A percentile compares a stretch with the other conserved stretches of the same genome.
Evolutionary conservation across 2,888 invertebrate genomes (phyloP).

Genomic region (Hoplodrina blanda): DNA sequence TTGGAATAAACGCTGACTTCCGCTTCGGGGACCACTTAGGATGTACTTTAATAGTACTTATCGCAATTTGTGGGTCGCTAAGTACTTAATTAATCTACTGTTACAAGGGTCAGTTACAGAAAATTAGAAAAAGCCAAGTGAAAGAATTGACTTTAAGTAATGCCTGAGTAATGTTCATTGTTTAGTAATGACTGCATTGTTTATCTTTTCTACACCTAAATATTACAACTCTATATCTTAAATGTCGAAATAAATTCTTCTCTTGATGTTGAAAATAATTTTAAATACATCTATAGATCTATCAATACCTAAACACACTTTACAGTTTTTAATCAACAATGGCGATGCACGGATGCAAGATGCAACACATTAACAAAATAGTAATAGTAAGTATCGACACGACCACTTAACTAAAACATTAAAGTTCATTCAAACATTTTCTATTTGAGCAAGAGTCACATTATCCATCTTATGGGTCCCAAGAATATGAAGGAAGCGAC

Average conservation of each 20-base stretch:
- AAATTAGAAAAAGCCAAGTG: conserved; percentile 1
- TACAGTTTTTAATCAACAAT: conserved; percentile 21
- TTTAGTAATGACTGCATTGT: neutral
- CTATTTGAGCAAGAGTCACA: conserved; percentile 50
- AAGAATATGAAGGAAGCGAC: conserved; percentile 57
- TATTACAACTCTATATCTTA: neutral
- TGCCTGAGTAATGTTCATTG: neutral
- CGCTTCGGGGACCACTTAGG: conserved; percentile 1
- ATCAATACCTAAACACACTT: neutral
- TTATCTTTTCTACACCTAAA: neutral
- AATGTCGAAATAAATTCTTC: neutral
- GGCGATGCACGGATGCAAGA: neutral
- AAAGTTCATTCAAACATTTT: conserved; percentile 46
- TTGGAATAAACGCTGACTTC: conserved; percentile 35
- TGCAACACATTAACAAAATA: conserved; percentile 1
- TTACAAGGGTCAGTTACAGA: neutral
- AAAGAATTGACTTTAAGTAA: neutral
- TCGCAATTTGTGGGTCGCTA: conserved; percentile 24
- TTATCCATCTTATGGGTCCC: conserved; percentile 51
- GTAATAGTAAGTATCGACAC: conserved; percentile 16
- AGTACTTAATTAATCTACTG: conserved; percentile 38
- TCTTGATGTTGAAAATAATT: neutral
- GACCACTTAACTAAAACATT: conserved; percentile 26
- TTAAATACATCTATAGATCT: neutral
- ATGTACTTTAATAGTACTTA: conserved; percentile 37